phyloP scores from a whole-genome alignment of 2,113 vertebrate genomes.

The Vombatus ursinus region DNA sequence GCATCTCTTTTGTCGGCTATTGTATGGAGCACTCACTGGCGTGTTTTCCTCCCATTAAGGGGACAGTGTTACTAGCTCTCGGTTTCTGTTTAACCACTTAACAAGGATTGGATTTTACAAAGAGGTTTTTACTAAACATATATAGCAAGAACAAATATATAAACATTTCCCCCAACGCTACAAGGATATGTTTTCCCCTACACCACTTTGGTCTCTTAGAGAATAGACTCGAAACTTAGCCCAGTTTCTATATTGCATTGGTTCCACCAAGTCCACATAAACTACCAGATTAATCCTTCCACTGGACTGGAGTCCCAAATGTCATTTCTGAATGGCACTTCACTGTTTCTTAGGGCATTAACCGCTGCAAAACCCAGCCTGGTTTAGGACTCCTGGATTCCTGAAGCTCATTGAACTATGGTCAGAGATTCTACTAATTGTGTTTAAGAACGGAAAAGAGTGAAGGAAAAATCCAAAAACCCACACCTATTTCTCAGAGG shows the following conservation, averaged over 20 bases:
- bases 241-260: background rate
- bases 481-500: background rate
- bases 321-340: background rate
- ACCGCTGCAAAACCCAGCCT: background rate
- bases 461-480: background rate
- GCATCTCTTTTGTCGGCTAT: background rate
- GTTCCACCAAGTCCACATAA: background rate
- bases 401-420: background rate
- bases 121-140: background rate
- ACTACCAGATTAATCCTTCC: background rate
- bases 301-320: background rate
- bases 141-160: background rate
- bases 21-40: background rate
- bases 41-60: background rate
- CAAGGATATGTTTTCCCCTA: background rate
- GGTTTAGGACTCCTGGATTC: background rate
- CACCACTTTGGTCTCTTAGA: background rate
- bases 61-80: background rate
- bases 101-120: background rate
- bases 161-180: background rate
- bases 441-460: background rate
- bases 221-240: background rate
- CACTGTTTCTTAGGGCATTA: background rate
- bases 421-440: background rate
- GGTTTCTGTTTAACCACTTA: background rate